These are phyloP conservation scores for Micrasema longulum DNA, from an alignment of 1,140 invertebrate genomes.

Conservation along the genomic window DNA sequence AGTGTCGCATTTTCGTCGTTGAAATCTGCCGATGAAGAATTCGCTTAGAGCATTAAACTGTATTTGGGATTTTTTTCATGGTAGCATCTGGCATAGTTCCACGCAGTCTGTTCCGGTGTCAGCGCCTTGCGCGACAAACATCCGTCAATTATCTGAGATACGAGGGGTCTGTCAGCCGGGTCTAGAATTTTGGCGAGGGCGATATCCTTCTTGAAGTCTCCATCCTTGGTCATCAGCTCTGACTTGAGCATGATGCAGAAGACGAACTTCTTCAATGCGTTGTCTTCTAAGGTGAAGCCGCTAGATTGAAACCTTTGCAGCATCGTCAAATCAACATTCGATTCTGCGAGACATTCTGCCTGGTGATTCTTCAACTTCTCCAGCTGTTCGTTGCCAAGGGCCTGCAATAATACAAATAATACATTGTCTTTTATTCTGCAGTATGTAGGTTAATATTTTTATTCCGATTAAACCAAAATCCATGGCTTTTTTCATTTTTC, in stretches of 20 bases:
- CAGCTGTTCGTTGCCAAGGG: constrained; percentile 66
- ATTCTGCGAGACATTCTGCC: constrained; percentile 62
- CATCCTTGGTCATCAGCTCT: constrained; percentile 66
- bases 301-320: constrained; percentile 63
- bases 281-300: constrained; percentile 64
- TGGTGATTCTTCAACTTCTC: constrained; percentile 64
- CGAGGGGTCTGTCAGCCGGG: constrained; percentile 62
- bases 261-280: constrained; percentile 63
- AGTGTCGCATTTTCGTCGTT: no score
- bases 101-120: constrained; percentile 65
- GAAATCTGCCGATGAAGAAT: background rate
- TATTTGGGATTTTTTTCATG: constrained; percentile 68
- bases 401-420: constrained; percentile 57
- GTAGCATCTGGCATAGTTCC: constrained; percentile 69
- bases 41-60: constrained; percentile 60
- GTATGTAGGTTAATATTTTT: no score
- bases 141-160: constrained; percentile 63
- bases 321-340: constrained; percentile 18
- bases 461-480: no score
- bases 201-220: constrained; percentile 68
- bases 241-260: constrained; percentile 65
- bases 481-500: no score
- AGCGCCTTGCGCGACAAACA: constrained; percentile 66
- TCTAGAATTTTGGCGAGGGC: constrained; percentile 64
- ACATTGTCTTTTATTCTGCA: no score